These are phyloP conservation scores for Drosophila watanabei DNA, from an alignment of 1,140 invertebrate species.

Conservation along the genomic window DNA sequence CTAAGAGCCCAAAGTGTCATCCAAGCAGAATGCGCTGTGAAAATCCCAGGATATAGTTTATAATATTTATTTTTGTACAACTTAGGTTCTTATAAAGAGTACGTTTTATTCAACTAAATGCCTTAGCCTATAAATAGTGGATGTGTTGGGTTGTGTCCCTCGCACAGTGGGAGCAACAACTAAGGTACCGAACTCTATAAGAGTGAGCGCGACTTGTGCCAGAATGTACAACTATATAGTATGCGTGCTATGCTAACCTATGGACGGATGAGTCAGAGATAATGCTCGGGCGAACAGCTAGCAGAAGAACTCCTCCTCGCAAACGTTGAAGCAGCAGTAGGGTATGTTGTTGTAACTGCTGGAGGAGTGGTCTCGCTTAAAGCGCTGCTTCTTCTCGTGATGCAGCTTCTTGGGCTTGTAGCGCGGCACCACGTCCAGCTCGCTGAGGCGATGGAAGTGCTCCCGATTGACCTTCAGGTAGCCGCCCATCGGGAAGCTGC, in stretches of 20 bases:
- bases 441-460: conserved; percentile 65
- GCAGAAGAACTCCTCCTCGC: conserved; percentile 82
- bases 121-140: conserved; percentile 64
- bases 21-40: conserved; percentile 17
- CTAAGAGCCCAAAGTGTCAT: conserved; percentile 3
- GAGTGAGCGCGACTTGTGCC: conserved; percentile 64
- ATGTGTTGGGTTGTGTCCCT: conserved; percentile 30
- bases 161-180: conserved; percentile 21
- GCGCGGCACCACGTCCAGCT: conserved; percentile 64
- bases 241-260: conserved; percentile 20
- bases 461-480: conserved; percentile 74
- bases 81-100: conserved; percentile 17
- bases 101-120: conserved; percentile 26
- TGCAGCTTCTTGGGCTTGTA: conserved; percentile 75
- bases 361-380: conserved; percentile 60
- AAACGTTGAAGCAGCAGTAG: conserved; percentile 74
- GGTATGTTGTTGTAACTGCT: conserved; percentile 72
- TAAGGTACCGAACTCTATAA: conserved; percentile 77
- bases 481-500: conserved; percentile 72
- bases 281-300: conserved; percentile 35
- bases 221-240: conserved; percentile 9
- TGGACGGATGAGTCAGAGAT: conserved; percentile 56
- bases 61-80: conserved; percentile 8
- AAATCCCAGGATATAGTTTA: not conserved
- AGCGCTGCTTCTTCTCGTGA: conserved; percentile 67